phyloP scores from a whole-genome alignment of 2,888 invertebrate species.

The Druceiella hillmani region DNA sequence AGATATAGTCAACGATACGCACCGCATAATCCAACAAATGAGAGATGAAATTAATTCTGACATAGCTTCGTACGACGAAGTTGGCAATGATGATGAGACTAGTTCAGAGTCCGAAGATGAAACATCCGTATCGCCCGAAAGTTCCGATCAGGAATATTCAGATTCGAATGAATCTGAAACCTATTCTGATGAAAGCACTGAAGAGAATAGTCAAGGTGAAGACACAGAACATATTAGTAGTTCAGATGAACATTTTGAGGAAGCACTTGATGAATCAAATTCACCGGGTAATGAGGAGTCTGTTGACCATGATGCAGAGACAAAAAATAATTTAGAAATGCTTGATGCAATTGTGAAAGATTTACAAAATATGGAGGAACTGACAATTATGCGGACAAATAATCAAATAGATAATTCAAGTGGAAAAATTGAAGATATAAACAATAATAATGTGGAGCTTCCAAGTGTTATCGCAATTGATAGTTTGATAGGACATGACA shows the following conservation, averaged over 20 bases:
- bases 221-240: slow-evolving; percentile 13
- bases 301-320: slow-evolving; percentile 35
- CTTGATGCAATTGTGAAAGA: slow-evolving; percentile 44
- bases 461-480: slow-evolving; percentile 6
- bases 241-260: slow-evolving; percentile 43
- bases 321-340: slow-evolving; percentile 42
- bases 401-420: too few relatives aligned
- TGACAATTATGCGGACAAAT: too few relatives aligned
- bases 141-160: slow-evolving; percentile 23
- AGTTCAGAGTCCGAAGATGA: slow-evolving; percentile 36
- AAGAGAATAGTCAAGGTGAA: slow-evolving; percentile 26
- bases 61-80: slow-evolving; percentile 48
- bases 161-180: slow-evolving; percentile 27
- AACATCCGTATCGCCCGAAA: slow-evolving; percentile 29
- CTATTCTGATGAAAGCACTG: slow-evolving; percentile 26
- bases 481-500: too few relatives aligned
- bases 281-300: slow-evolving; percentile 27
- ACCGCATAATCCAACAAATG: slow-evolving; percentile 59
- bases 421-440: slow-evolving; percentile 5
- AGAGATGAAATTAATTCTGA: slow-evolving; percentile 58
- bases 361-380: slow-evolving; percentile 30
- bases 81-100: slow-evolving; percentile 41
- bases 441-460: slow-evolving; percentile 1
- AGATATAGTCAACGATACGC: slow-evolving; percentile 56
- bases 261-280: slow-evolving; percentile 45